Conservation (phyloP, 2,888 invertebrate genomes). For the Biston stratarius region DNA sequence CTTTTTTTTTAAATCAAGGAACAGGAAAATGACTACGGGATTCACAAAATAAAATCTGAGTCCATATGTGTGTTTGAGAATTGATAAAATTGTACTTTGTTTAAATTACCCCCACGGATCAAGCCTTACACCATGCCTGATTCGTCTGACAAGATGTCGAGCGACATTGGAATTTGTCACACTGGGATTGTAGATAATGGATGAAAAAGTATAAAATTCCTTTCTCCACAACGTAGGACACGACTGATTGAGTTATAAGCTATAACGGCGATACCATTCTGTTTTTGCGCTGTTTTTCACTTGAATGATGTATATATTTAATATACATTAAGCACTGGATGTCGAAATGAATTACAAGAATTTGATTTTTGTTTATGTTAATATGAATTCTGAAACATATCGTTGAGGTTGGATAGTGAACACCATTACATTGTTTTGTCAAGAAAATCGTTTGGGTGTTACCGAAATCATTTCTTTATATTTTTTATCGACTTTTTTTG, state of each 20-base stretch:
- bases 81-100: too few species aligned
- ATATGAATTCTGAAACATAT: slow-evolving; percentile 75
- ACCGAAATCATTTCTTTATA: slow-evolving; percentile 4
- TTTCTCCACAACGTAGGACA: slow-evolving; percentile 63
- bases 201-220: slow-evolving; percentile 83
- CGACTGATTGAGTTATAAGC: slow-evolving; percentile 84
- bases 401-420: slow-evolving; percentile 66
- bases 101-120: not conserved
- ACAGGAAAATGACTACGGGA: too few species aligned
- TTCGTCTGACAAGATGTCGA: slow-evolving; percentile 39
- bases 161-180: slow-evolving; percentile 52
- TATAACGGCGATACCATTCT: slow-evolving; percentile 80
- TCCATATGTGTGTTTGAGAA: too few species aligned
- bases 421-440: slow-evolving; percentile 61
- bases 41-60: too few species aligned
- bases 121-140: slow-evolving; percentile 39
- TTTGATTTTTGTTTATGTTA: slow-evolving; percentile 81
- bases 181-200: slow-evolving; percentile 67
- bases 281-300: slow-evolving; percentile 83
- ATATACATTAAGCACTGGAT: slow-evolving; percentile 77
- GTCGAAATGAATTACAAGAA: slow-evolving; percentile 69
- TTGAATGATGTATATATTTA: slow-evolving; percentile 77
- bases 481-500: not conserved
- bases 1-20: too few species aligned
- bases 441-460: slow-evolving; percentile 7